Evolutionary conservation across 2,797 vertebrate species (phyloP), one percentile per base, ranked within the genome.

Genomic region (Centroberyx gerrardi): DNA sequence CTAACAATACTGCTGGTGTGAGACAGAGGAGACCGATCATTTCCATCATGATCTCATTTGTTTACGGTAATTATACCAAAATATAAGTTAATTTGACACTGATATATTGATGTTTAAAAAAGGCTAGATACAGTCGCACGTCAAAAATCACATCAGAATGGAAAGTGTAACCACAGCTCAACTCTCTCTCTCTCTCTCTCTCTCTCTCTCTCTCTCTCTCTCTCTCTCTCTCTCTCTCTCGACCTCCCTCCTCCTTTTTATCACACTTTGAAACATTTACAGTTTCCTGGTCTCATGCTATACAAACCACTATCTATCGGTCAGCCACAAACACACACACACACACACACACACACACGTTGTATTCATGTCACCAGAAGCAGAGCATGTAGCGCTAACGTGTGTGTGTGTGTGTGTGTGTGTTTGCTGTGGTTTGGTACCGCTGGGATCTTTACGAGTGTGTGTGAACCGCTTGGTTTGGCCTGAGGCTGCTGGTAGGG

Each of bases 391-490:
- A 22, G 22, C 22, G 22, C 22, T 22, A 22, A 22, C 22, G 22
- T 77, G 59, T 69, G 70, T 62, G 65, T 54, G 64, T 13, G 63
- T 29, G 22, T 65, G 64, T 53, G 64, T 13, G 62, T 33, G 33
- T 33, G 33, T 33, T 33, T 22, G 51, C 2, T 76, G 75, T 38
- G 77, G 78, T 82, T 77, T 62, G 0, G 44, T 62, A 17, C 71
- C 69, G 72, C 80, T 87, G 84, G 82, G 86, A 92, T 88, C 81
- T 90, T 90, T 90, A 90, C 42, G 69, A 87, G 85, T 53, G 77
- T 38, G 56, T 78, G 76, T 81, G 78, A 83, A 84, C 66, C 7
- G 46, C 76, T 73, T 3, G 42, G 82, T 81, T 88, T 87, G 85
- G 90, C 85, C 54, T 8, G 48, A 62, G 69, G 86, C 87, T 70